Evolutionary conservation across 2,797 vertebrate genomes (phyloP).

Genomic region (Enteromius fasciolatus): DNA sequence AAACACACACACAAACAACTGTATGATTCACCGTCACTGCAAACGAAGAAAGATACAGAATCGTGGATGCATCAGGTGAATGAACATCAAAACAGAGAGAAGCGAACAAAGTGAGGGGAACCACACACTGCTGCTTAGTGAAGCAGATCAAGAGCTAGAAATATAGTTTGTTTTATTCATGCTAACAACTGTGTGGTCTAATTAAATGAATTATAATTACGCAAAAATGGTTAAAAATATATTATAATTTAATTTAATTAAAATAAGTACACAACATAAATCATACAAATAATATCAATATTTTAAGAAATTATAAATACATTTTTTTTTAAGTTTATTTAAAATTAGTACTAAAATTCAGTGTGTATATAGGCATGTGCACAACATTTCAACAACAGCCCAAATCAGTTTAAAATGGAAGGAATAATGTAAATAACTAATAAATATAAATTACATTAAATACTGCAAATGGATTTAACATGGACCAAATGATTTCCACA

Average conservation of each 20-base stretch:
- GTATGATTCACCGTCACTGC: slow-evolving; percentile 5
- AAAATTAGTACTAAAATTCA: no score
- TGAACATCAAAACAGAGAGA: slow-evolving; percentile 10
- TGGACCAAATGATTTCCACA: neutral
- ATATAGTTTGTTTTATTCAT: neutral
- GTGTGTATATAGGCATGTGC: neutral
- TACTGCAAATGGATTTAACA: neutral
- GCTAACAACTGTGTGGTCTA: neutral
- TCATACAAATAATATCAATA: neutral
- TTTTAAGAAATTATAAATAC: no score
- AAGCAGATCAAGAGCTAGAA: slow-evolving; percentile 30
- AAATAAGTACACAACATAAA: neutral
- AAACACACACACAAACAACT: neutral
- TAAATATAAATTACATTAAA: neutral
- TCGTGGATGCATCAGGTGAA: slow-evolving; percentile 27
- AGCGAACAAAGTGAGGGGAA: slow-evolving; percentile 29
- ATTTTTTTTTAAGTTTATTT: no score
- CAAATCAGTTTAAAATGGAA: neutral
- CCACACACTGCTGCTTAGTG: slow-evolving; percentile 43
- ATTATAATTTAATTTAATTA: no score
- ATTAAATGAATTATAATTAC: neutral
- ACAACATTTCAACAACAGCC: neutral
- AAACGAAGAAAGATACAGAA: slow-evolving; percentile 7
- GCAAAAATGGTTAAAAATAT: neutral
- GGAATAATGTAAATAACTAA: neutral